Percentiles rank a stretch among this genome's conserved stretches.
Evolutionary conservation across 2,113 vertebrate genomes (phyloP).

Genomic region (Chaetops frenatus): DNA sequence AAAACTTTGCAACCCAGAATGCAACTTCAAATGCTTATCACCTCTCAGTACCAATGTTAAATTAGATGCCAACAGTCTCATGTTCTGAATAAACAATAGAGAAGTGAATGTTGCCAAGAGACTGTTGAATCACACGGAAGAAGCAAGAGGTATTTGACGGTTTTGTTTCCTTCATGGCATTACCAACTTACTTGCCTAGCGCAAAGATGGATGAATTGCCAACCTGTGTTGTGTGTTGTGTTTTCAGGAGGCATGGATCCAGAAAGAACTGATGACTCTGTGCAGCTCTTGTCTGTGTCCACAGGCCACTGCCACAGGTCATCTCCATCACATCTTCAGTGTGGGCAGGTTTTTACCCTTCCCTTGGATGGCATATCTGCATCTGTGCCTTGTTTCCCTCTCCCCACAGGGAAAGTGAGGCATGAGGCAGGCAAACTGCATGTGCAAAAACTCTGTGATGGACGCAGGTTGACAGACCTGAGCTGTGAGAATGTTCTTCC

Average conservation of each 20-base stretch:
- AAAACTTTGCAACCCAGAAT: not conserved
- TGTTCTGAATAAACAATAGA: not conserved
- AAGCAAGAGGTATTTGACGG: not conserved
- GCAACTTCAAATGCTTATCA: not conserved
- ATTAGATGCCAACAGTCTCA: not conserved
- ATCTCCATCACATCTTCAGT: not conserved
- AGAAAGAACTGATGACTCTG: not conserved
- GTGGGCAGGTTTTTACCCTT: not conserved
- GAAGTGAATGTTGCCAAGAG: not conserved
- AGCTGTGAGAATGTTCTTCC: not conserved
- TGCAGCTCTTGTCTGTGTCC: not conserved
- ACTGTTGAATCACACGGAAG: not conserved
- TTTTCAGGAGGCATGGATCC: not conserved
- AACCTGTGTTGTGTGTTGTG: not conserved
- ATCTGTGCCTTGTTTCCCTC: not conserved
- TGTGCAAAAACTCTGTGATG: not conserved
- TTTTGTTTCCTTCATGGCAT: not conserved
- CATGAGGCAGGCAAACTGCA: fast-evolving
- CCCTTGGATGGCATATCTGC: not conserved
- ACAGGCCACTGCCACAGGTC: not conserved
- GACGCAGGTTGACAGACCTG: not conserved
- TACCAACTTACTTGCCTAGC: not conserved
- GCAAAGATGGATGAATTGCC: not conserved
- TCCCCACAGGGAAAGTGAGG: not conserved
- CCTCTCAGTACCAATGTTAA: not conserved